Conservation (phyloP, 2,888 invertebrate genomes). For the Ophioninae sp. region DNA sequence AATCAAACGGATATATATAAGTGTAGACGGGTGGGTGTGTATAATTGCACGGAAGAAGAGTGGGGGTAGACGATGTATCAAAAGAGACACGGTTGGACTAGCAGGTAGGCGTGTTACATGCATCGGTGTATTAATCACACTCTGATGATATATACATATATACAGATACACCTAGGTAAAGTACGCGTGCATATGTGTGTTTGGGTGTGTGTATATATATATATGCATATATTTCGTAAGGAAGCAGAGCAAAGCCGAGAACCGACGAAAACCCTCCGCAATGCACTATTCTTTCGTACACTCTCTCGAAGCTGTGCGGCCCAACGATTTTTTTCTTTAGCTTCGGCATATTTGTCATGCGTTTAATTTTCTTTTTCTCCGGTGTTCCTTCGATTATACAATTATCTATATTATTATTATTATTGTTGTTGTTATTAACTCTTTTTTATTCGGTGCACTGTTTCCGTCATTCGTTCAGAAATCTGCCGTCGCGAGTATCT, state of each 20-base stretch:
- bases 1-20: constrained; percentile 4
- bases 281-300: constrained; percentile 5
- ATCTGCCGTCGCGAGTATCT: constrained; percentile 56
- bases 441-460: constrained; percentile 27
- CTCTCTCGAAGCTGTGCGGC: background rate
- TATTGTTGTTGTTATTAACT: constrained; percentile 26
- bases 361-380: constrained; percentile 10
- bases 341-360: constrained; percentile 6
- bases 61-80: constrained; percentile 33
- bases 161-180: constrained; percentile 9
- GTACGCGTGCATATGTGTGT: constrained; percentile 8
- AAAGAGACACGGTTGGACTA: constrained; percentile 52
- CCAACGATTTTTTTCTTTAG: background rate
- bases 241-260: constrained; percentile 56
- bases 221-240: constrained; percentile 12
- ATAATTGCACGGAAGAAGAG: background rate
- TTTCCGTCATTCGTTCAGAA: constrained; percentile 53
- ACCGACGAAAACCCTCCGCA: constrained; percentile 16
- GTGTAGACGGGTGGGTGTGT: background rate
- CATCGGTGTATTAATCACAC: constrained; percentile 52
- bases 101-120: constrained; percentile 62
- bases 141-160: constrained; percentile 28
- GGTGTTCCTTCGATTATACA: constrained; percentile 7
- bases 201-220: background rate
- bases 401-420: constrained; percentile 16